Conservation (phyloP, 2,797 vertebrate species). For the Galagoides demidoff region DNA sequence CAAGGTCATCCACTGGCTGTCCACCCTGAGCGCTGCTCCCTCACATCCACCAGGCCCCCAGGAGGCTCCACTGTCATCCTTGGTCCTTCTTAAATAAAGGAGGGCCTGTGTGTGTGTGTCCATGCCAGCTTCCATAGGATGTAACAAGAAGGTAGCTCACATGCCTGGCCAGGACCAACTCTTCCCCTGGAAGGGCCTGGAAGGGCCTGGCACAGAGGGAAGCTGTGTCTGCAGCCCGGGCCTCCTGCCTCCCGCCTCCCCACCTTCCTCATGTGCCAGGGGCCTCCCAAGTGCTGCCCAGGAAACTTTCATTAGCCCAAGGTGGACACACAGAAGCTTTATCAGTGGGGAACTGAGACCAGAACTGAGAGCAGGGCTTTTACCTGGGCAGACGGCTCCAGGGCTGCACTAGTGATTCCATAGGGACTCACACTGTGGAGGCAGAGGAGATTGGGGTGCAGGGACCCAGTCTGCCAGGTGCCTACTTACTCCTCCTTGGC, state of each 20-base stretch:
- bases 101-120: accelerated
- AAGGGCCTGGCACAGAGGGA: neutral
- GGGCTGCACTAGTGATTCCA: neutral
- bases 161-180: neutral
- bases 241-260: too few relatives aligned
- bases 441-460: neutral
- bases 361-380: neutral
- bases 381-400: neutral
- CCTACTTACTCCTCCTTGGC: neutral
- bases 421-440: too few relatives aligned
- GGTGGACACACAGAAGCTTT: neutral
- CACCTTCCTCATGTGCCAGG: neutral
- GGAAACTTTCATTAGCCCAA: neutral
- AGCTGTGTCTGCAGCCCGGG: neutral
- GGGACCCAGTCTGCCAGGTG: neutral
- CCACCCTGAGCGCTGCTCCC: accelerated
- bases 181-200: neutral
- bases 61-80: neutral
- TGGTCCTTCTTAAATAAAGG: neutral
- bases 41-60: neutral
- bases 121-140: neutral
- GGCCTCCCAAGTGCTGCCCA: neutral
- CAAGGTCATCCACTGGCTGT: neutral
- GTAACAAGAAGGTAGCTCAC: neutral
- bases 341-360: neutral